A percentile compares a stretch with the other conserved stretches of the same genome.
Conservation (phyloP, 2,113 vertebrate genomes). For the Semnornis frantzii region DNA sequence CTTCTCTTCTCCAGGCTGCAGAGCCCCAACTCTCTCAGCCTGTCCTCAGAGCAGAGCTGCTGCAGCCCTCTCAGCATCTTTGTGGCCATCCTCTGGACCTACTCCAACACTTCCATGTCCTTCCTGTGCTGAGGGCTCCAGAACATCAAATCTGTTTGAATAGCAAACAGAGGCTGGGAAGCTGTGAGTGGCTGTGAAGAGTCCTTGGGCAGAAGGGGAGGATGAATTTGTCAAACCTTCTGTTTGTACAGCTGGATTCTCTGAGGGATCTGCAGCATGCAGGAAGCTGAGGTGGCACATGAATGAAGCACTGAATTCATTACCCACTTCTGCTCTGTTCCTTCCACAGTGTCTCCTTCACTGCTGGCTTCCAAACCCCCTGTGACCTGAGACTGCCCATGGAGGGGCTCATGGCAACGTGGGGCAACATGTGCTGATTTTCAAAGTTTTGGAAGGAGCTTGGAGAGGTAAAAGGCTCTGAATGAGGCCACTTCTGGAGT, state of each 20-base stretch:
- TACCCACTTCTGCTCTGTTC: not conserved
- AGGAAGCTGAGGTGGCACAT: not conserved
- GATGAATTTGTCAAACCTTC: constrained; percentile 17
- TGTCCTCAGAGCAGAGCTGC: too few relatives aligned
- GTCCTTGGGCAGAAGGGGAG: constrained; percentile 31
- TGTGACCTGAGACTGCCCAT: fast-evolving
- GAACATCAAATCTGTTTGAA: not conserved
- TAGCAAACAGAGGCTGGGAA: not conserved
- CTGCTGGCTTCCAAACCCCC: not conserved
- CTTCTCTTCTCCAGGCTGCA: too few relatives aligned
- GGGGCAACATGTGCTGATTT: not conserved
- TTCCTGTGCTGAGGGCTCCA: too few relatives aligned
- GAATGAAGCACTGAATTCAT: not conserved
- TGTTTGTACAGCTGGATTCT: constrained; percentile 41
- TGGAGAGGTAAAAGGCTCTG: not conserved
- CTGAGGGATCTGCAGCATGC: not conserved
- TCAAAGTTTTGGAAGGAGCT: not conserved
- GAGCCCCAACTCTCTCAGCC: too few relatives aligned
- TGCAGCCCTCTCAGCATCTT: too few relatives aligned
- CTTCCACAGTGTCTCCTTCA: not conserved
- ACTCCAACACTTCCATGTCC: too few relatives aligned
- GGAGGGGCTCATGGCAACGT: fast-evolving
- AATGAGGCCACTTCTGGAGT: too few relatives aligned
- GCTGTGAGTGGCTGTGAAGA: not conserved
- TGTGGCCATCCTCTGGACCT: too few relatives aligned